Conservation (phyloP, 2,888 invertebrate species). For the Cacoxenus indagator region DNA sequence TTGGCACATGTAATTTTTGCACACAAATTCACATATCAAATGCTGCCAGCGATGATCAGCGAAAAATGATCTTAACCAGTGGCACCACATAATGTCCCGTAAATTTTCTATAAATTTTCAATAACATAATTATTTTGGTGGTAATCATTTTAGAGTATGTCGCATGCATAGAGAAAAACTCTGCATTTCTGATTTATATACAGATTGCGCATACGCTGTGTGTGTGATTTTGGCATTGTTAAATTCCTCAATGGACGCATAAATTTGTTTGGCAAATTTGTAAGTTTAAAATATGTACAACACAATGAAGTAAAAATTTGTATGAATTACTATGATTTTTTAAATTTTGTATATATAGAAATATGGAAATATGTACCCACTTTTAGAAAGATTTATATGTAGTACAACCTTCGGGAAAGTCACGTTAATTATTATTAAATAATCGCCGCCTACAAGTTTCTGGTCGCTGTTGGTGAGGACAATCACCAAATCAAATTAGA, state of each 20-base stretch:
- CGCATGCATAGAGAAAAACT: background rate
- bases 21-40: background rate
- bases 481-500: too few species aligned
- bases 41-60: background rate
- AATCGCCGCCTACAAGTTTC: too few species aligned
- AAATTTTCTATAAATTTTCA: background rate
- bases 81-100: background rate
- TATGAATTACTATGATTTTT: too few species aligned
- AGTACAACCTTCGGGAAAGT: too few species aligned
- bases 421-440: too few species aligned
- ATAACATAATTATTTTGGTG: background rate
- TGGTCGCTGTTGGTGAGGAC: too few species aligned
- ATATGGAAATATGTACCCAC: too few species aligned
- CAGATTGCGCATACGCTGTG: background rate
- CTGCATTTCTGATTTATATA: background rate
- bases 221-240: background rate
- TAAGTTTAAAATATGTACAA: too few species aligned
- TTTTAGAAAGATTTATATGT: too few species aligned
- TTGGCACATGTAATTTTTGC: background rate
- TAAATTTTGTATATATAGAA: too few species aligned
- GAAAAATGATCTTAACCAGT: background rate
- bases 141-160: background rate
- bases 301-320: too few species aligned
- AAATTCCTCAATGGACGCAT: background rate
- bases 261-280: background rate